Conservation (phyloP, 2,797 vertebrate species). For the Muscicapa comitata region DNA sequence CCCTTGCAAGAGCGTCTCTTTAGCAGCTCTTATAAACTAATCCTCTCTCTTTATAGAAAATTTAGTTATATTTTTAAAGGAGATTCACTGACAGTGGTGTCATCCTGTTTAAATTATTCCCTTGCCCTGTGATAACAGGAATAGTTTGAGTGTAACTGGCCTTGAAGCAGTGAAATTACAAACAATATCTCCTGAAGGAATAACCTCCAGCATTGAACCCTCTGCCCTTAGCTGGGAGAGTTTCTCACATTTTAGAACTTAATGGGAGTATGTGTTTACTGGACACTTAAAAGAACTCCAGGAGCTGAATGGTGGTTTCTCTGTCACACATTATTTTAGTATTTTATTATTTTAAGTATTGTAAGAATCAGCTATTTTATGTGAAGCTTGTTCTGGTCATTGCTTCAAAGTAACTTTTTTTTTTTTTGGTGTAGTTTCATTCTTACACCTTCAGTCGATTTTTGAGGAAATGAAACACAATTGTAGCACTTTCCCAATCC, state of each 20-base stretch:
- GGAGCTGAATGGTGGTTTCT: background rate
- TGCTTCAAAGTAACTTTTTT: background rate
- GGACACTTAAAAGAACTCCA: fast-evolving
- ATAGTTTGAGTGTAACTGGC: background rate
- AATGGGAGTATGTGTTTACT: background rate
- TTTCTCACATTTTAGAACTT: background rate
- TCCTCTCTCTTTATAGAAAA: background rate
- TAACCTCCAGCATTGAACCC: background rate
- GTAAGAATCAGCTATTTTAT: fast-evolving
- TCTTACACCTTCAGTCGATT: background rate
- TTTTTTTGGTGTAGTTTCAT: background rate
- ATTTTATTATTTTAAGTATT: background rate
- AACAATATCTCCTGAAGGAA: fast-evolving
- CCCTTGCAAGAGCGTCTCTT: background rate
- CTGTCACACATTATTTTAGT: fast-evolving
- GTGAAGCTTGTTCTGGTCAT: fast-evolving
- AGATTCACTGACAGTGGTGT: fast-evolving
- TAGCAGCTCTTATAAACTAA: fast-evolving
- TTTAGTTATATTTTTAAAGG: fast-evolving
- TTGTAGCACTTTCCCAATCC: background rate
- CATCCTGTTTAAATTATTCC: background rate
- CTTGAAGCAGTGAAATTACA: background rate
- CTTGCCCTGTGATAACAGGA: fast-evolving
- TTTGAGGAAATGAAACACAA: background rate
- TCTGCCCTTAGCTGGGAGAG: background rate